phyloP scores from a whole-genome alignment of 2,113 vertebrate genomes.

The Mungos mungo region DNA sequence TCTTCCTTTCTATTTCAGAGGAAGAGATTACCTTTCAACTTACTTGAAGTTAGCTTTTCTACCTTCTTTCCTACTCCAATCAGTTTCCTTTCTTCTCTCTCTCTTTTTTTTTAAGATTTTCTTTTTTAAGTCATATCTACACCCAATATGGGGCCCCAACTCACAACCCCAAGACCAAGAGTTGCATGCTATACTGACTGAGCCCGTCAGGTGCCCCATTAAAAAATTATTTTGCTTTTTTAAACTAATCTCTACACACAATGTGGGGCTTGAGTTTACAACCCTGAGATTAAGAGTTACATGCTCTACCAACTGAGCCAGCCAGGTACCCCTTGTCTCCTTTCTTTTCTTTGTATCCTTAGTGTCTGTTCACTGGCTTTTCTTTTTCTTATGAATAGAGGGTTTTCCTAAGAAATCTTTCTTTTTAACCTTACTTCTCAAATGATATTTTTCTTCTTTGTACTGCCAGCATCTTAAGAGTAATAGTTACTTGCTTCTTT shows the following conservation, averaged over 20 bases:
- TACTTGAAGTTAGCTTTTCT: neutral
- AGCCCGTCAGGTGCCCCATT: neutral
- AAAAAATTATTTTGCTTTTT: no score
- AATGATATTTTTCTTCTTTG: neutral
- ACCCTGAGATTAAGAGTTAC: neutral
- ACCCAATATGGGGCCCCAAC: neutral
- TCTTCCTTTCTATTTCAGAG: neutral
- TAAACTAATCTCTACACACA: neutral
- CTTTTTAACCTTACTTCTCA: neutral
- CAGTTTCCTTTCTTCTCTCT: neutral
- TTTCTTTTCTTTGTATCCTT: neutral
- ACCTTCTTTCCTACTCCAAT: neutral
- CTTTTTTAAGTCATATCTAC: neutral
- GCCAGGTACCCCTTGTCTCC: neutral
- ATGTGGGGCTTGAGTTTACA: neutral
- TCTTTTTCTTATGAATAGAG: neutral
- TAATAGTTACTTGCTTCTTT: neutral
- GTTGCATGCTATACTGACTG: neutral
- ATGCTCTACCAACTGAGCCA: neutral
- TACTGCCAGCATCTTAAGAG: neutral
- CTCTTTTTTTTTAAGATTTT: neutral
- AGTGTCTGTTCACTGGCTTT: neutral
- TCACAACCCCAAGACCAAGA: neutral
- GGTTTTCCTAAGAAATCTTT: neutral
- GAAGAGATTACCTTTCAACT: conserved; percentile 13